Conservation (phyloP, 2,113 vertebrate genomes). For the Todiramphus chloris region DNA sequence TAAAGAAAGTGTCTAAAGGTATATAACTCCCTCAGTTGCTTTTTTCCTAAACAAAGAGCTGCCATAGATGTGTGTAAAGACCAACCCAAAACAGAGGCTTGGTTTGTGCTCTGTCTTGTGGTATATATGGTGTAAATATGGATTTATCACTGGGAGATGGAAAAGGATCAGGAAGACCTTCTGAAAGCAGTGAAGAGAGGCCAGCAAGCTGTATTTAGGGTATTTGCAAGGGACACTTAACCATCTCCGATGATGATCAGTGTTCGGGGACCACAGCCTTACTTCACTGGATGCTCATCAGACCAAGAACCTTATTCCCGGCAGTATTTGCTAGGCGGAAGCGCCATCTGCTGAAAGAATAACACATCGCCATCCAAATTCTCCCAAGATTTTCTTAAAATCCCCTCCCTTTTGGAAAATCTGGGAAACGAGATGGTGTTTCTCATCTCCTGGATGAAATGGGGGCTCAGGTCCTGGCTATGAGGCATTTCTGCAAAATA, state of each 20-base stretch:
- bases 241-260: rapidly evolving
- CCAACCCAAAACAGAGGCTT: not conserved
- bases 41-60: not conserved
- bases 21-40: not conserved
- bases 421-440: not conserved
- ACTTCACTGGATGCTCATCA: rapidly evolving
- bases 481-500: not conserved
- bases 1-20: not conserved
- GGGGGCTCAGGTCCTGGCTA: not conserved
- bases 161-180: not conserved
- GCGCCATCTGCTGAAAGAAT: conserved; percentile 25
- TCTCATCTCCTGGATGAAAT: not conserved
- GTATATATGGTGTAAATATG: not conserved
- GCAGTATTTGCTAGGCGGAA: not conserved
- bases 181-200: not conserved
- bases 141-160: not conserved
- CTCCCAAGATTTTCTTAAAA: not conserved
- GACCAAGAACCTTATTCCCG: rapidly evolving
- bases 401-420: not conserved
- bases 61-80: not conserved
- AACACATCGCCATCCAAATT: not conserved
- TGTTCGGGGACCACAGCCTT: not conserved
- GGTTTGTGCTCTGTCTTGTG: not conserved
- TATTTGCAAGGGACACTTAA: not conserved
- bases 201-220: not conserved